These are phyloP conservation scores for Rostratula benghalensis DNA, from an alignment of 2,113 vertebrate species.

Conservation along the genomic window DNA sequence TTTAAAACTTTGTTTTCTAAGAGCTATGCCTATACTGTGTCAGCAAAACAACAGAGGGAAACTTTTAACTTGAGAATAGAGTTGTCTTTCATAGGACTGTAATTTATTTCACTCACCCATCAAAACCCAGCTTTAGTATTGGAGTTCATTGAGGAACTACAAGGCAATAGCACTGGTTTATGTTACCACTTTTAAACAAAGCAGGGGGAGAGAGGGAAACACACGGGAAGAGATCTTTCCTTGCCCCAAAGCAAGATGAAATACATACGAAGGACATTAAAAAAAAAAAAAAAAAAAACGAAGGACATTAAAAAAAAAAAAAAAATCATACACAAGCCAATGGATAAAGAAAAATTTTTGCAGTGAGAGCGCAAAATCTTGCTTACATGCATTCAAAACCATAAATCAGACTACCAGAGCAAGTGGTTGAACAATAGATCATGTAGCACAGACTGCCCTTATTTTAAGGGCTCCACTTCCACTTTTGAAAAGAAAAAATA, in stretches of 20 bases:
- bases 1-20: not conserved
- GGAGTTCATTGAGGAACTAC: not conserved
- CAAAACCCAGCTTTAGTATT: not conserved
- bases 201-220: not conserved
- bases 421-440: not conserved
- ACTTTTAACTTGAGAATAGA: not conserved
- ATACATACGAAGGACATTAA: not conserved
- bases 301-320: not conserved
- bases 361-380: not conserved
- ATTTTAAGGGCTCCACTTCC: not conserved
- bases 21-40: not conserved
- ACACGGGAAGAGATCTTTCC: not conserved
- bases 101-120: not conserved
- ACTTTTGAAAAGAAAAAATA: not conserved
- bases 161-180: not conserved
- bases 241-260: not conserved
- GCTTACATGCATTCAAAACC: not conserved
- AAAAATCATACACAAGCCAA: not conserved
- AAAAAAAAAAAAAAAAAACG: not conserved
- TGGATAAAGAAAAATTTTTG: not conserved
- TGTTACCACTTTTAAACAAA: not conserved
- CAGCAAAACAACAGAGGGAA: constrained; percentile 6
- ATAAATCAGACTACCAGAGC: not conserved
- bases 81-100: not conserved
- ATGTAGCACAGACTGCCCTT: not conserved